Evolutionary conservation across 2,888 invertebrate genomes (phyloP).

Genomic region (Ectemnius cavifrons): DNA sequence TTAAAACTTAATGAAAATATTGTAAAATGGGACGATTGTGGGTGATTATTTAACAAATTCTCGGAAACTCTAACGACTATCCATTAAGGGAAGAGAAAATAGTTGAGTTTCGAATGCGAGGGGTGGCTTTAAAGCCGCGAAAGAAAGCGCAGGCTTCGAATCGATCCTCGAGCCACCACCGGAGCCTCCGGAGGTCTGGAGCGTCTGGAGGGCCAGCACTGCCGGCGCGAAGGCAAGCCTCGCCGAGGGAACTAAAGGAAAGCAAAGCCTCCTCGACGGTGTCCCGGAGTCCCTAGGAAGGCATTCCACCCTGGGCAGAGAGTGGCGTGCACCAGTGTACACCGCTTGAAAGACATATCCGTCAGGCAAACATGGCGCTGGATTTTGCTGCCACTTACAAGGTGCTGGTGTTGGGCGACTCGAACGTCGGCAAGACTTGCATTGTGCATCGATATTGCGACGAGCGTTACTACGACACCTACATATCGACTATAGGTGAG

Average conservation of each 20-base stretch:
- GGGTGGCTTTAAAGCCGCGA: constrained; percentile 45
- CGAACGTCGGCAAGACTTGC: constrained; percentile 94
- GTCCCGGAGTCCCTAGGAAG: no score
- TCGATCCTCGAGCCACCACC: constrained; percentile 64
- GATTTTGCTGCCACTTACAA: constrained; percentile 93
- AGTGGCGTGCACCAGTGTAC: no score
- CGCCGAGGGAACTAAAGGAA: no score
- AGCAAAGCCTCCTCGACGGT: no score
- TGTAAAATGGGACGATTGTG: no score
- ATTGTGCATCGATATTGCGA: constrained; percentile 94
- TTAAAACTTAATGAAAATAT: no score
- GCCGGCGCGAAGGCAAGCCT: no score
- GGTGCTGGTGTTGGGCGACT: constrained; percentile 91
- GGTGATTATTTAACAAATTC: no score
- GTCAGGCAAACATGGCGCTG: constrained; percentile 83
- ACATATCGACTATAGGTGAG: constrained; percentile 94
- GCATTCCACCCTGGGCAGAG: no score
- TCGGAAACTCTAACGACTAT: no score
- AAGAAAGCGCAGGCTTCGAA: constrained; percentile 70
- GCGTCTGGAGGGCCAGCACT: no score
- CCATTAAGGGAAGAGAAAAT: no score
- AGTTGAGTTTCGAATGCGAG: constrained; percentile 40
- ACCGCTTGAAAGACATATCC: constrained; percentile 51
- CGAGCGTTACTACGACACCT: constrained; percentile 93
- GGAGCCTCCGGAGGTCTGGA: constrained; percentile 39